These are phyloP conservation scores for Yasuhikotakia modesta DNA, from an alignment of 2,797 vertebrate genomes.

Conservation along the genomic window DNA sequence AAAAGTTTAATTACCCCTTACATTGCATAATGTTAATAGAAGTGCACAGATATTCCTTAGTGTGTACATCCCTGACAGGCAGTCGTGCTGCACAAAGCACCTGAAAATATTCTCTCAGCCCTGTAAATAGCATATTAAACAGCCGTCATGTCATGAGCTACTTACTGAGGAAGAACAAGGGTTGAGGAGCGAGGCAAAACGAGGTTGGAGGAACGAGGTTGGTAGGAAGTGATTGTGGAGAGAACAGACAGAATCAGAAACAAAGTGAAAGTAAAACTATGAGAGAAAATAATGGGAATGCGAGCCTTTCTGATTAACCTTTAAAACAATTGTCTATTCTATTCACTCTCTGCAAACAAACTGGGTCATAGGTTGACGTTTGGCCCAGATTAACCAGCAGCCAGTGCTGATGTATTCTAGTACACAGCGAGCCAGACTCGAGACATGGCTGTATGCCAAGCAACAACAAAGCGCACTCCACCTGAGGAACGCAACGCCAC, in stretches of 20 bases:
- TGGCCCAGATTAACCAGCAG: constrained; percentile 41
- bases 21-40: constrained; percentile 10
- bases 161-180: background rate
- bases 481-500: background rate
- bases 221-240: constrained; percentile 15
- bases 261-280: constrained; percentile 6
- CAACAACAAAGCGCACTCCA: constrained; percentile 28
- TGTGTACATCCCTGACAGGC: constrained; percentile 12
- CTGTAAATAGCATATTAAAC: constrained; percentile 43
- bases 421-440: constrained; percentile 17
- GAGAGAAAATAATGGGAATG: background rate
- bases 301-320: background rate
- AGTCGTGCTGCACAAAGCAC: constrained; percentile 29
- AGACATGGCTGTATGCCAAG: constrained; percentile 17
- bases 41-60: background rate
- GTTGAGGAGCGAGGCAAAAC: constrained; percentile 28
- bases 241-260: constrained; percentile 7
- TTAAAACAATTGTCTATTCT: constrained; percentile 38
- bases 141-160: constrained; percentile 38
- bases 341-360: constrained; percentile 23
- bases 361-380: constrained; percentile 14
- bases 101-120: constrained; percentile 3
- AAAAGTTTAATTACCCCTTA: constrained; percentile 44
- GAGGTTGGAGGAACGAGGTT: background rate
- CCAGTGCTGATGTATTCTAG: background rate